A percentile compares a stretch with the other conserved stretches of the same genome.
These are phyloP conservation scores for Crenuchus spilurus DNA, from an alignment of 2,797 vertebrate genomes.

Conservation along the genomic window DNA sequence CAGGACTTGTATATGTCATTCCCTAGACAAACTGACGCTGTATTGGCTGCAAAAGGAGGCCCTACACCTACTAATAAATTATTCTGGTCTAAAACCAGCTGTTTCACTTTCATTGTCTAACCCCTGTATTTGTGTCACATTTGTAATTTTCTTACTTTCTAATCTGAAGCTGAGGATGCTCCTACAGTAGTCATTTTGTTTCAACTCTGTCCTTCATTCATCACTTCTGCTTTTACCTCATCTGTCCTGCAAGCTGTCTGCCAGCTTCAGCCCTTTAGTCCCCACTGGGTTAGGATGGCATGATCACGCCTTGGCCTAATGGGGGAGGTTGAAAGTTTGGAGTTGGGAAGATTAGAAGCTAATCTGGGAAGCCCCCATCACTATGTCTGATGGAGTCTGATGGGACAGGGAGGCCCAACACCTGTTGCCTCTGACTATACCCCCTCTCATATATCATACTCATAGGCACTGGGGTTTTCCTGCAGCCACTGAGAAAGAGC, in stretches of 20 bases:
- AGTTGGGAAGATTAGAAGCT: not conserved
- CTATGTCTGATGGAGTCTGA: conserved; percentile 1
- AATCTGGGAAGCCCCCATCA: not conserved
- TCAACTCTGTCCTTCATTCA: not conserved
- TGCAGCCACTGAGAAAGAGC: conserved; percentile 2
- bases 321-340: not conserved
- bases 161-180: too few relatives aligned
- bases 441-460: conserved; percentile 34
- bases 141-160: too few relatives aligned
- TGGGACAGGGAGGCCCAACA: conserved; percentile 24
- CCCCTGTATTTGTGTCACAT: too few relatives aligned
- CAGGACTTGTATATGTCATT: too few relatives aligned
- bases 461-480: conserved; percentile 9
- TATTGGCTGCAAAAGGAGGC: too few relatives aligned
- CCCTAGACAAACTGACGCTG: too few relatives aligned
- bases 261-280: not conserved
- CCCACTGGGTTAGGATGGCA: too few relatives aligned
- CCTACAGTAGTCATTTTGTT: not conserved
- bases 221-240: not conserved
- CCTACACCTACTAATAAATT: too few relatives aligned
- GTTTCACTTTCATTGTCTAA: too few relatives aligned
- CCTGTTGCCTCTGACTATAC: conserved; percentile 34
- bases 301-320: too few relatives aligned
- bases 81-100: too few relatives aligned
- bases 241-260: too few relatives aligned